Conservation (phyloP, 2,113 vertebrate genomes). For the Montifringilla adamsi region DNA sequence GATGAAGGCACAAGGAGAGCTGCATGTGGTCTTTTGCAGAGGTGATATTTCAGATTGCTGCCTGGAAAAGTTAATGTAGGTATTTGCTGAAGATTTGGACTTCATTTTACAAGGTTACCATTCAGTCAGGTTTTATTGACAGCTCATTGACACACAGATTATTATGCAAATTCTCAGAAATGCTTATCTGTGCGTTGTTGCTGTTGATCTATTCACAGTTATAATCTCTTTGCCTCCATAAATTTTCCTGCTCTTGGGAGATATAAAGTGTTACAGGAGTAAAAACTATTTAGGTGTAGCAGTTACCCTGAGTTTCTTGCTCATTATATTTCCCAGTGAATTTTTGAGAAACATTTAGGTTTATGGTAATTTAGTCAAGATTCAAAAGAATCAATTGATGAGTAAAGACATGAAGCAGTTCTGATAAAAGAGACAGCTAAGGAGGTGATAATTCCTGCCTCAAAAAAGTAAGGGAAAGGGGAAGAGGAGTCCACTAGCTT, state of each 20-base stretch:
- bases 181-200: neutral
- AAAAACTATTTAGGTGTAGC: neutral
- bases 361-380: neutral
- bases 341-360: neutral
- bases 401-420: neutral
- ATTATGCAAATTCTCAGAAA: neutral
- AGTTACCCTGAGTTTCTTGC: neutral
- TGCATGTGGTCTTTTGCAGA: neutral
- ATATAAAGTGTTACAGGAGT: neutral
- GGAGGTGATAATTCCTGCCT: neutral
- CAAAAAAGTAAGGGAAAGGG: neutral
- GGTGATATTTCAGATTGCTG: neutral
- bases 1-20: neutral
- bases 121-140: neutral
- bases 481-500: neutral
- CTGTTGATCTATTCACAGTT: neutral
- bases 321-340: neutral
- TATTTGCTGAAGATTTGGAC: neutral
- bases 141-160: neutral
- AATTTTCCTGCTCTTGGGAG: neutral
- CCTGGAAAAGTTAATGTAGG: neutral
- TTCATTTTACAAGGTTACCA: neutral
- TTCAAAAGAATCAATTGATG: neutral
- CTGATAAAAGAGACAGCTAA: neutral
- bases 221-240: neutral